These are phyloP conservation scores for Germaria angustata DNA, from an alignment of 2,888 invertebrate species.

Conservation along the genomic window DNA sequence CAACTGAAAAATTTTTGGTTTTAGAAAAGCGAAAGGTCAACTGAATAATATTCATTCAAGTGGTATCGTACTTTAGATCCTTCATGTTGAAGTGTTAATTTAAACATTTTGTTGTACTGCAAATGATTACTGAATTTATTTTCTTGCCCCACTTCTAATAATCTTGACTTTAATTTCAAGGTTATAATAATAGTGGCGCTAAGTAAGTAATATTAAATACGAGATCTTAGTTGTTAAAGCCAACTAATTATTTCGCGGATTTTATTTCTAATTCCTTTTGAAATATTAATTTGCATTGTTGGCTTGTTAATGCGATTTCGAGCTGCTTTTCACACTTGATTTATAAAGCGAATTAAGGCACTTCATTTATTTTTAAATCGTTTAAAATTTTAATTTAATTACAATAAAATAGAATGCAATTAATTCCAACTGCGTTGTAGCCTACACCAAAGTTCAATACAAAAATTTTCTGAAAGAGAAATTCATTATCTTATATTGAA, in stretches of 20 bases:
- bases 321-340: slow-evolving; percentile 12
- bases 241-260: slow-evolving; percentile 35
- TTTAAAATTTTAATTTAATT: not conserved
- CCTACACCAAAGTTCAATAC: not conserved
- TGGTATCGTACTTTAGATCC: not conserved
- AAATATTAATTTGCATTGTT: slow-evolving; percentile 18
- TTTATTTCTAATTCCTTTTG: slow-evolving; percentile 6
- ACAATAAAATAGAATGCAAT: no score
- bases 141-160: slow-evolving; percentile 5
- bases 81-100: not conserved
- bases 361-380: not conserved
- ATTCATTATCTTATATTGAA: no score
- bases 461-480: no score
- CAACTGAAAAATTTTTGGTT: not conserved
- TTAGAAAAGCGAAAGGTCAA: not conserved
- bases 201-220: not conserved
- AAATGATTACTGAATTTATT: not conserved
- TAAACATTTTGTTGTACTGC: not conserved
- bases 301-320: not conserved
- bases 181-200: slow-evolving; percentile 23
- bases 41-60: not conserved
- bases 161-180: slow-evolving; percentile 48
- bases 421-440: not conserved
- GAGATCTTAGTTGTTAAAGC: slow-evolving; percentile 23
- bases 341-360: not conserved